These are phyloP conservation scores for Argopecten irradians DNA, from an alignment of 1,140 invertebrate species.

Conservation along the genomic window DNA sequence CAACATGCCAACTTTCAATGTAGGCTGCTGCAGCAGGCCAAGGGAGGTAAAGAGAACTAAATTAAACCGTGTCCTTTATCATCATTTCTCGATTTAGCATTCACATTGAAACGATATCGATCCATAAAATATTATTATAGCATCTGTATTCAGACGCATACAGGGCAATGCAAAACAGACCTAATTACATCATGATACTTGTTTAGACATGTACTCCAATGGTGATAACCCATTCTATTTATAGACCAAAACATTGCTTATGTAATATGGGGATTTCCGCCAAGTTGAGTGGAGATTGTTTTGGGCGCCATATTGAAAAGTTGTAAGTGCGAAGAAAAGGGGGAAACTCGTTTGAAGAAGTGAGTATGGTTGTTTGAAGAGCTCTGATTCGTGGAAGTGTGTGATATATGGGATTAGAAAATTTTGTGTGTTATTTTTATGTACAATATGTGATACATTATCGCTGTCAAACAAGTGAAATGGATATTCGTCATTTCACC, in stretches of 20 bases:
- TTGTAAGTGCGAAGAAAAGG: not conserved
- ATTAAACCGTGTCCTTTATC: too few relatives aligned
- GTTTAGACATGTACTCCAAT: not conserved
- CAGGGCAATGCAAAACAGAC: too few relatives aligned
- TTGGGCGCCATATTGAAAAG: conserved; percentile 20
- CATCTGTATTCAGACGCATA: too few relatives aligned
- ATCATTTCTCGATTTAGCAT: too few relatives aligned
- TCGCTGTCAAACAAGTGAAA: not conserved
- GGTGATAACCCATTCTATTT: not conserved
- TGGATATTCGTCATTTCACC: not conserved
- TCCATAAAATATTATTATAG: too few relatives aligned
- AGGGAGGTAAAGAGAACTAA: too few relatives aligned
- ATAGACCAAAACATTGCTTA: not conserved
- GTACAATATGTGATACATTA: not conserved
- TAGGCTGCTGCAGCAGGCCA: too few relatives aligned
- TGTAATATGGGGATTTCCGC: conserved; percentile 13
- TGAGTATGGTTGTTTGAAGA: not conserved
- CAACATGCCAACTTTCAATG: too few relatives aligned
- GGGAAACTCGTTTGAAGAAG: not conserved
- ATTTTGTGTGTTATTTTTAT: not conserved
- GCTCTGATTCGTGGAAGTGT: not conserved
- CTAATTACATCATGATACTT: not conserved
- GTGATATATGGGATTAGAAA: not conserved
- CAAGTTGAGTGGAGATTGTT: not conserved
- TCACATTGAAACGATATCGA: too few relatives aligned